These are phyloP conservation scores for Triops cancriformis DNA, from an alignment of 1,140 invertebrate species.

Conservation along the genomic window DNA sequence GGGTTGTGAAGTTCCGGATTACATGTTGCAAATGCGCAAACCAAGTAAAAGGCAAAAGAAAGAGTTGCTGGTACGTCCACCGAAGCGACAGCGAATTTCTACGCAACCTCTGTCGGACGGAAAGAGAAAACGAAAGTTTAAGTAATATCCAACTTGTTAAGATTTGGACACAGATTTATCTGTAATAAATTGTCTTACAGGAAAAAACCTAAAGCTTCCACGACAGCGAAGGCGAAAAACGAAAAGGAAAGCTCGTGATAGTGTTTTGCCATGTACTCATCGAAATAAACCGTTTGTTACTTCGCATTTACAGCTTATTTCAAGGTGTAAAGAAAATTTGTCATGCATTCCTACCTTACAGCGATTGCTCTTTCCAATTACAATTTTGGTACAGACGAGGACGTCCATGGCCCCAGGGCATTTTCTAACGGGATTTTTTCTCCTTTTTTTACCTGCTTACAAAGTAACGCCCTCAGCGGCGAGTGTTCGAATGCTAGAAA, in stretches of 20 bases:
- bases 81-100: slow-evolving; percentile 44
- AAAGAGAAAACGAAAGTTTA: slow-evolving; percentile 16
- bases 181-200: not conserved
- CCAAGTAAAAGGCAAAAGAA: slow-evolving; percentile 55
- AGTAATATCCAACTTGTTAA: not conserved
- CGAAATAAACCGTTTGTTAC: not conserved
- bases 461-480: too few species aligned
- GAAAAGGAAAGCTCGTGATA: not conserved
- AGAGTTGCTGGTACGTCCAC: slow-evolving; percentile 48
- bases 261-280: not conserved
- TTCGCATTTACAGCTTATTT: not conserved
- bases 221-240: not conserved
- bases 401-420: too few species aligned
- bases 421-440: too few species aligned
- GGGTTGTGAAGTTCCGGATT: slow-evolving; percentile 80
- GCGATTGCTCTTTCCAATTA: too few species aligned
- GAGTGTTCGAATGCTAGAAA: not conserved
- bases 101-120: slow-evolving; percentile 25
- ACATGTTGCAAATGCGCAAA: slow-evolving; percentile 73
- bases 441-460: too few species aligned
- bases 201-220: not conserved
- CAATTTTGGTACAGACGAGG: too few species aligned
- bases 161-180: not conserved
- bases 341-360: too few species aligned
- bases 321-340: too few species aligned